Percentiles rank a stretch among this genome's conserved stretches.
These are phyloP conservation scores for Nomada fabriciana DNA, from an alignment of 2,888 invertebrate genomes.

Conservation along the genomic window DNA sequence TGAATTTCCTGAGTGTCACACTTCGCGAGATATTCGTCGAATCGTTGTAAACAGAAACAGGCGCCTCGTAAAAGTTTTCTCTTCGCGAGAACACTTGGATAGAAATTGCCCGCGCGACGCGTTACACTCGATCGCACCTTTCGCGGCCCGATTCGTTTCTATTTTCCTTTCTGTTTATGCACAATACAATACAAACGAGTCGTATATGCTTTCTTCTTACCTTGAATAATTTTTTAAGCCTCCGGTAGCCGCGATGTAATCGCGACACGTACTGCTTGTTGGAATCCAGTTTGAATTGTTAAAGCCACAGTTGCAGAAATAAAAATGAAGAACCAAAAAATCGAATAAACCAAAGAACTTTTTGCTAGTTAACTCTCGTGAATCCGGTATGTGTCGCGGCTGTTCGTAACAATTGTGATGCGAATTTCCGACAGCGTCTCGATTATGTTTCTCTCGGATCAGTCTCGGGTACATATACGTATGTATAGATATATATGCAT, in stretches of 20 bases:
- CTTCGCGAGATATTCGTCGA: constrained; percentile 12
- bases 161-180: not conserved
- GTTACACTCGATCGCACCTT: constrained; percentile 33
- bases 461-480: constrained; percentile 69
- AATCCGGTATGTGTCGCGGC: constrained; percentile 65
- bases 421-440: constrained; percentile 67
- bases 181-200: not conserved
- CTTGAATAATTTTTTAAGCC: constrained; percentile 84
- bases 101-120: not conserved
- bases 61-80: constrained; percentile 6
- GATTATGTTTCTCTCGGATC: constrained; percentile 67
- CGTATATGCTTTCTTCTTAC: constrained; percentile 73
- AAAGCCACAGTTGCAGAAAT: constrained; percentile 81
- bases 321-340: constrained; percentile 72
- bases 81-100: constrained; percentile 19
- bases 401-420: constrained; percentile 45
- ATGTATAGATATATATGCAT: constrained; percentile 68
- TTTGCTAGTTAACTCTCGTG: constrained; percentile 43
- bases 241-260: constrained; percentile 84
- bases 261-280: constrained; percentile 84
- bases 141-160: constrained; percentile 7
- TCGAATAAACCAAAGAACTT: constrained; percentile 49
- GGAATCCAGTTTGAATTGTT: constrained; percentile 84
- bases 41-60: constrained; percentile 32
- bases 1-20: constrained; percentile 27